Base-by-base conservation (phyloP, 2,888 invertebrate species). In the Dolichopus griseipennis region DNA sequence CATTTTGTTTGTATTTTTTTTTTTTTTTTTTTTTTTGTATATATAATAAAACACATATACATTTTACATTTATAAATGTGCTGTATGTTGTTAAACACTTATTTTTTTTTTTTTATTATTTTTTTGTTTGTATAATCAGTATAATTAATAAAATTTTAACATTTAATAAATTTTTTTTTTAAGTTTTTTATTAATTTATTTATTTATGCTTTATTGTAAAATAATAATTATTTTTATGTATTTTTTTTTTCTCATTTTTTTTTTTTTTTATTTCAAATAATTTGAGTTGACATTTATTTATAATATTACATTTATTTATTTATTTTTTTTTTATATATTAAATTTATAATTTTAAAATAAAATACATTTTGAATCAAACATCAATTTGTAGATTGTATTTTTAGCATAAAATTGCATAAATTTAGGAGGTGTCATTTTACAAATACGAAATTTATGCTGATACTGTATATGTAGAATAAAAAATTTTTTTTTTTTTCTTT, bases 41-140 rank as follows among this genome's bases (percentile, higher is more conserved):
- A 68, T 62, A 69, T 65, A 65, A 69, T 67, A 37, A 37, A 18
- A 64, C 65, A 33, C 68, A 70, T 68, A 67, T 61, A 63, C n/a
- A 68, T 66, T 69, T 71, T 69, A 70, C 61, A 74, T 77, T 76
- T 68, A 43, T 27, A 27, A n/a, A 27, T 27, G 27, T 27, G 27
- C 27, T 27, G 27, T 27, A 5, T 27, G 27, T 15, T 64, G 63
- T 67, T 67, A 68, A 69, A 70, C 70, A 71, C 67, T 64, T 65
- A 70, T 27, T 27, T 27, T 27, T 4, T 27, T n/a, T 27, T 27
- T 4, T 27, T 27, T 27, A 27, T 27, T 27, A 4, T 27, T 27
- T 27, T 27, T 27, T 27, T 27, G 27, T 27, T 27, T 27, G 2
- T 27, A 27, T 4, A 4, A 27, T 27, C 5, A 4, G 27, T 27